Conservation (phyloP, 2,888 invertebrate species). For the Mythimna impura region DNA sequence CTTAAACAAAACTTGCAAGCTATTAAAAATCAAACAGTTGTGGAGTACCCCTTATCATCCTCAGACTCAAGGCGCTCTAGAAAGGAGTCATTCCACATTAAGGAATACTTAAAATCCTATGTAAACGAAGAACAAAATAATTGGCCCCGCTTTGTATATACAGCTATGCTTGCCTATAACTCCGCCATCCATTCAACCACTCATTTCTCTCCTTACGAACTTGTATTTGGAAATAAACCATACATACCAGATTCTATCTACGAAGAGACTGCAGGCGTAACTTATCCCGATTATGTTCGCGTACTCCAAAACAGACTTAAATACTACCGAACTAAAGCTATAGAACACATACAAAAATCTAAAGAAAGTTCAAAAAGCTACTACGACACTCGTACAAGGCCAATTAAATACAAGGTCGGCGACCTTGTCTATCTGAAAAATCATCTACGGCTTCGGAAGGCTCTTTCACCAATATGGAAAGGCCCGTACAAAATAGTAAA, state of each 20-base stretch:
- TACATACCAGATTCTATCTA: neutral
- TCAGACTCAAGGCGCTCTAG: neutral
- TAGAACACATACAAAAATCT: neutral
- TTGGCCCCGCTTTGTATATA: slow-evolving; percentile 1
- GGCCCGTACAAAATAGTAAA: neutral
- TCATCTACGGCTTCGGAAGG: neutral
- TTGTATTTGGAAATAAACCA: neutral
- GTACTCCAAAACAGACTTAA: neutral
- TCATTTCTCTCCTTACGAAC: neutral
- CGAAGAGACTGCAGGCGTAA: neutral
- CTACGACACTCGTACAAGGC: neutral
- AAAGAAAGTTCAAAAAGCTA: neutral
- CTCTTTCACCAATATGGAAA: neutral
- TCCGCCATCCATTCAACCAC: neutral
- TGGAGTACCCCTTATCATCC: neutral
- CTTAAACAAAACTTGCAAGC: neutral
- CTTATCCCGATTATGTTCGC: neutral
- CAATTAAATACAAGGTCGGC: neutral
- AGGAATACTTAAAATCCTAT: neutral
- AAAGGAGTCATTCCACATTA: neutral
- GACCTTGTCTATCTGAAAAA: slow-evolving; percentile 1
- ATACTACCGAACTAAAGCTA: neutral
- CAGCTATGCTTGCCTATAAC: neutral
- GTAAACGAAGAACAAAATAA: neutral
- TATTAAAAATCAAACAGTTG: neutral